A percentile compares a stretch with the other conserved stretches of the same genome.
phyloP scores from a whole-genome alignment of 2,888 invertebrate species.

The Chrysotoxum bicinctum region DNA sequence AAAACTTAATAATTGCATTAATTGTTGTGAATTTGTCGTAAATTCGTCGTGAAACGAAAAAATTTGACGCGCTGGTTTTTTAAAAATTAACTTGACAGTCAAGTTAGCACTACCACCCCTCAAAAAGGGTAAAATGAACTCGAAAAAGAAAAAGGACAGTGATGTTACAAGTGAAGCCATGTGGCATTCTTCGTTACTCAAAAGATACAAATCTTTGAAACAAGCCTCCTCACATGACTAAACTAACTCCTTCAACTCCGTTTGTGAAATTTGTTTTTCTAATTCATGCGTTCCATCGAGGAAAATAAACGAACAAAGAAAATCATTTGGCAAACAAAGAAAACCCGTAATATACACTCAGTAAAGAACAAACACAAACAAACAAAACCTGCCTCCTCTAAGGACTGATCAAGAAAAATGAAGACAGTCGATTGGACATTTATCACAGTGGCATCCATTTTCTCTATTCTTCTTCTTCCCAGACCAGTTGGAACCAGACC shows the following conservation, averaged over 20 bases:
- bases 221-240: neutral
- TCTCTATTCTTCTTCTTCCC: neutral
- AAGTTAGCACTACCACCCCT: too few relatives aligned
- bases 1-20: too few relatives aligned
- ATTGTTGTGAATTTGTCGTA: too few relatives aligned
- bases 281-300: neutral
- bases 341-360: slow-evolving; percentile 10
- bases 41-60: too few relatives aligned
- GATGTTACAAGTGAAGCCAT: too few relatives aligned
- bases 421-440: slow-evolving; percentile 40
- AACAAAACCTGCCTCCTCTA: neutral
- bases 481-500: neutral
- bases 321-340: slow-evolving; percentile 23
- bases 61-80: too few relatives aligned
- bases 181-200: neutral
- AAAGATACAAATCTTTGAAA: neutral
- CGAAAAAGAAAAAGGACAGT: too few relatives aligned
- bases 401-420: slow-evolving; percentile 30
- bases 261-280: neutral
- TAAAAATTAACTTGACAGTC: too few relatives aligned
- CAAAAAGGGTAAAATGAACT: too few relatives aligned
- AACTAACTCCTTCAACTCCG: neutral
- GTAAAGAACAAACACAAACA: neutral
- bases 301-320: slow-evolving; percentile 14
- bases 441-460: slow-evolving; percentile 39